Conservation (phyloP, 2,113 vertebrate genomes). For the Paratilapia polleni region DNA sequence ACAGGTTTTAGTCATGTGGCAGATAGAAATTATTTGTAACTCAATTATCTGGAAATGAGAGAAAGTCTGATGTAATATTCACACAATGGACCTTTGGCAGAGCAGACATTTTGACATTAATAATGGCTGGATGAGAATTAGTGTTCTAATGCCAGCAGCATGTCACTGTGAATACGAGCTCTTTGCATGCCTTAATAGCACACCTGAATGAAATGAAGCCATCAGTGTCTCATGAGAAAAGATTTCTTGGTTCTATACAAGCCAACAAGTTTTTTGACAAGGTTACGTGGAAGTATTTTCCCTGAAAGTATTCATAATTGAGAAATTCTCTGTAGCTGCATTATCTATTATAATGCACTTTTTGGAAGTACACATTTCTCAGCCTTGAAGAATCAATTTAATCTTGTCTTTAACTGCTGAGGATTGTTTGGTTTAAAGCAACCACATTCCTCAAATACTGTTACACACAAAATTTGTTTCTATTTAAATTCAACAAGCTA, state of each 20-base stretch:
- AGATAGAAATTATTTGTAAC: background rate
- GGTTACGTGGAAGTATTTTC: background rate
- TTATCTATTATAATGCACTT: background rate
- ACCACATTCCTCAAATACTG: background rate
- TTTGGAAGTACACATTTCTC: accelerated
- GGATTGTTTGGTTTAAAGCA: background rate
- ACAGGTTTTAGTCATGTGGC: background rate
- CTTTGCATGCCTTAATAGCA: background rate
- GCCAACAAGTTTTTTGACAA: background rate
- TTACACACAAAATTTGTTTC: background rate
- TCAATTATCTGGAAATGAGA: background rate
- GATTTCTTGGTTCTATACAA: background rate
- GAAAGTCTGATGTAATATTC: background rate
- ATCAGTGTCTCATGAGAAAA: background rate
- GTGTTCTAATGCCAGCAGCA: background rate
- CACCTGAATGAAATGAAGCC: background rate
- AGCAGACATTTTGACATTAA: background rate
- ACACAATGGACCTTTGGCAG: background rate
- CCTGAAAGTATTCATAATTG: background rate
- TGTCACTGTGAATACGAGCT: background rate
- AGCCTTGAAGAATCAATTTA: accelerated
- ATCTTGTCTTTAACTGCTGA: background rate
- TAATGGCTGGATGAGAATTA: background rate
- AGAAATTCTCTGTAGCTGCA: background rate
- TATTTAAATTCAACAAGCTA: background rate